phyloP scores from a whole-genome alignment of 2,113 vertebrate species.

The Circaetus gallicus region DNA sequence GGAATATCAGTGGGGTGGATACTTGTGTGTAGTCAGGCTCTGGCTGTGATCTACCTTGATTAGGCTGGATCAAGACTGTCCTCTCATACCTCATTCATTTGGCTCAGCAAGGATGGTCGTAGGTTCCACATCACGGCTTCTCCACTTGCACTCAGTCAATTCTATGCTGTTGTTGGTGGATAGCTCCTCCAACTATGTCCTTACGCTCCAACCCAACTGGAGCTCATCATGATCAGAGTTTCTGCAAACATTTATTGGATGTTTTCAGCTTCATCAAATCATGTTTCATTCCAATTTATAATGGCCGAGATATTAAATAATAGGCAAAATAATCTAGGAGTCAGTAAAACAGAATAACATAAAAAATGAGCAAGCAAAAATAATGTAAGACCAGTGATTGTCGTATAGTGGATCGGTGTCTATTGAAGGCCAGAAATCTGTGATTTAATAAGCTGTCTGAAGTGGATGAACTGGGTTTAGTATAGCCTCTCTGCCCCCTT shows the following conservation, averaged over 20 bases:
- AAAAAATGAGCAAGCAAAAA: neutral
- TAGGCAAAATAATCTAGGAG: neutral
- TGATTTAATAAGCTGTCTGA: neutral
- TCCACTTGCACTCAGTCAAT: neutral
- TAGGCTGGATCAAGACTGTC: neutral
- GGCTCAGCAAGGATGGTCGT: neutral
- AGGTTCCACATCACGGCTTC: neutral
- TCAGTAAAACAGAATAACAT: neutral
- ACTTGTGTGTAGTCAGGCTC: neutral
- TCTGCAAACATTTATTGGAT: neutral
- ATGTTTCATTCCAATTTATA: neutral
- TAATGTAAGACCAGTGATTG: neutral
- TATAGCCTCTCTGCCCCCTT: neutral
- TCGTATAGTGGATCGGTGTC: fast-evolving
- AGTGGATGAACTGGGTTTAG: neutral
- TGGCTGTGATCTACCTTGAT: neutral
- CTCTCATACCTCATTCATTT: neutral
- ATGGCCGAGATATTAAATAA: neutral
- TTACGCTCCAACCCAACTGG: fast-evolving
- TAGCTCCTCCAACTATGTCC: neutral
- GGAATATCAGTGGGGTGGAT: neutral
- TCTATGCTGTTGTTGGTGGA: neutral
- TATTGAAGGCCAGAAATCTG: neutral
- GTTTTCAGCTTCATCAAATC: neutral
- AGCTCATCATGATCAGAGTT: neutral